These are phyloP conservation scores for Brotogeris chrysoptera DNA, from an alignment of 2,797 vertebrate genomes.

Conservation along the genomic window DNA sequence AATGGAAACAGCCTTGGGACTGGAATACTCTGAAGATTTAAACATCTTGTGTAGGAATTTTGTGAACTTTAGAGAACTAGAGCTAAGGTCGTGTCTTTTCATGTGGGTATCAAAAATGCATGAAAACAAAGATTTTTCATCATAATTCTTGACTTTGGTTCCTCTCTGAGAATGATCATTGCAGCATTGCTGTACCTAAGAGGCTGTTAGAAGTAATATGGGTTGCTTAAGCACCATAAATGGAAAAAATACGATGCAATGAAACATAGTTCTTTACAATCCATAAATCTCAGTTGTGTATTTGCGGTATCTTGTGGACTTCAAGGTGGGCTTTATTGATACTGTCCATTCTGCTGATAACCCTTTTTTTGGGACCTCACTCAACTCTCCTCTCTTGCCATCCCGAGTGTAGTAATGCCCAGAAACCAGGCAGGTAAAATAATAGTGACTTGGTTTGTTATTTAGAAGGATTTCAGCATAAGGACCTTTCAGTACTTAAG, in stretches of 20 bases:
- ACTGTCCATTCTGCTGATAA: not conserved
- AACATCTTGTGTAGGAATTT: not conserved
- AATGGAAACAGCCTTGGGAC: not conserved
- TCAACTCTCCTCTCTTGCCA: not conserved
- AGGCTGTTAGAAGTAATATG: not conserved
- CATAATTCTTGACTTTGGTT: not conserved
- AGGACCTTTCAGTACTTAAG: not conserved
- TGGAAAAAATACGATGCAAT: not conserved
- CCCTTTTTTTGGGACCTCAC: not conserved
- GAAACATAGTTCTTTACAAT: not conserved
- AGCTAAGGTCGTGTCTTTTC: not conserved
- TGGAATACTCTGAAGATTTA: not conserved
- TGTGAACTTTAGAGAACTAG: not conserved
- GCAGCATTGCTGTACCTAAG: not conserved
- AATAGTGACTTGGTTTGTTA: not conserved
- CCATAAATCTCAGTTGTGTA: not conserved
- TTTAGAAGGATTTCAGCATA: not conserved
- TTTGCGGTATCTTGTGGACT: not conserved
- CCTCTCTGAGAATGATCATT: not conserved
- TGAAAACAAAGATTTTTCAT: not conserved
- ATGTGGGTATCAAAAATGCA: not conserved
- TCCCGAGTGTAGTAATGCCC: fast-evolving
- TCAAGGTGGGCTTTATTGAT: not conserved
- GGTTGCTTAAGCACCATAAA: not conserved
- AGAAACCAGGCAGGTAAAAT: not conserved